Conservation (phyloP, 2,888 invertebrate species). For the Drosophila paranaensis region DNA sequence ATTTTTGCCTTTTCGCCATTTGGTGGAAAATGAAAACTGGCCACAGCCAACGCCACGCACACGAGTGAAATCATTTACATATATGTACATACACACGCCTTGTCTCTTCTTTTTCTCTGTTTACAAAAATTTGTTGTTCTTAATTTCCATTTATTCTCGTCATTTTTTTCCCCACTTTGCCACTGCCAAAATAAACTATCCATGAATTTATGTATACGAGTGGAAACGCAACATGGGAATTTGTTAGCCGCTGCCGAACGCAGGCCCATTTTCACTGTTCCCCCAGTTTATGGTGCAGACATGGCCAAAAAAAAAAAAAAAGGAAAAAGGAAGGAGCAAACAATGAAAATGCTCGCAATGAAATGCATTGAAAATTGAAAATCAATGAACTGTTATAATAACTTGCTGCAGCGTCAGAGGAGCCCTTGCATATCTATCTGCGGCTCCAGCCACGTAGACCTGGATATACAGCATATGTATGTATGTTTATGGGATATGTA, state of each 20-base stretch:
- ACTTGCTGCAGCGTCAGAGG: conserved; percentile 72
- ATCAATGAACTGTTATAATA: conserved; percentile 81
- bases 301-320: background rate
- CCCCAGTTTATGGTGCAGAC: conserved; percentile 3
- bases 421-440: conserved; percentile 41
- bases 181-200: conserved; percentile 60
- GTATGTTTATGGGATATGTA: conserved; percentile 8
- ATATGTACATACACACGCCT: conserved; percentile 20
- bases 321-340: conserved; percentile 39
- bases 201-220: conserved; percentile 71
- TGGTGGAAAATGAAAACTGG: conserved; percentile 33
- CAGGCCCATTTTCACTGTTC: conserved; percentile 41
- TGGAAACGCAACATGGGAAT: conserved; percentile 49
- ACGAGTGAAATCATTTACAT: conserved; percentile 58
- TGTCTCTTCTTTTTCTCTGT: background rate
- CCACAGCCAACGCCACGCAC: conserved; percentile 29
- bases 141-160: conserved; percentile 20
- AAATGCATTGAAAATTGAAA: conserved; percentile 78
- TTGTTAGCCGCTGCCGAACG: conserved; percentile 47
- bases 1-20: conserved; percentile 36
- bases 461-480: conserved; percentile 5
- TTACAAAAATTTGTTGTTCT: conserved; percentile 29
- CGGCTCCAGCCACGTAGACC: conserved; percentile 3
- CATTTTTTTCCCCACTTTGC: conserved; percentile 29
- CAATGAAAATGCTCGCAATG: conserved; percentile 65